Conservation (phyloP, 2,113 vertebrate genomes). For the Shinisaurus crocodilurus region DNA sequence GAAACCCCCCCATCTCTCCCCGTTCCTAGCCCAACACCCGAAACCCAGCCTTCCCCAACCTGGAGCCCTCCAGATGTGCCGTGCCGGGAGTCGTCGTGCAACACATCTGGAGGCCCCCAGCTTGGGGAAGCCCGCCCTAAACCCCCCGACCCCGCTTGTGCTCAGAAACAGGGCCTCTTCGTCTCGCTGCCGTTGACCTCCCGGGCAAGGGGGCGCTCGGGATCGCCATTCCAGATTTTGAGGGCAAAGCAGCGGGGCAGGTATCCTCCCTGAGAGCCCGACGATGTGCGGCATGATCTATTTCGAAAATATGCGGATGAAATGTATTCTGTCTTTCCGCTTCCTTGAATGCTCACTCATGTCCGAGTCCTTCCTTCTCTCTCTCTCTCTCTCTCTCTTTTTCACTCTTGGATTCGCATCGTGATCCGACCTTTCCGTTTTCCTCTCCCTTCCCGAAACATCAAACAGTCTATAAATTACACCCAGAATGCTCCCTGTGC, state of each 20-base stretch:
- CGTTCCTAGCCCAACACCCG: too few relatives aligned
- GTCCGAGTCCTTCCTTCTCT: constrained; percentile 71
- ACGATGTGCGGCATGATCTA: constrained; percentile 66
- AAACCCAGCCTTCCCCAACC: not conserved
- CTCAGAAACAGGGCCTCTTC: too few relatives aligned
- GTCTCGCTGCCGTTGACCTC: too few relatives aligned
- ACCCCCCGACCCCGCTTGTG: too few relatives aligned
- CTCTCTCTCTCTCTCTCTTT: constrained; percentile 53
- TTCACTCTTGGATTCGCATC: constrained; percentile 75
- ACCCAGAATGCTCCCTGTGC: constrained; percentile 76
- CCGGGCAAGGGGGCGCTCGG: not conserved
- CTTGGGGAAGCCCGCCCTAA: too few relatives aligned
- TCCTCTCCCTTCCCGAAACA: constrained; percentile 78
- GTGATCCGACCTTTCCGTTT: constrained; percentile 64
- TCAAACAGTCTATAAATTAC: constrained; percentile 84
- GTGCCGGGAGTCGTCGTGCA: too few relatives aligned
- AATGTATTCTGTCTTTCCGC: constrained; percentile 65
- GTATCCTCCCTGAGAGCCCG: constrained; percentile 48
- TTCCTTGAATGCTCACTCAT: constrained; percentile 71
- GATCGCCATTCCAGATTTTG: constrained; percentile 56
- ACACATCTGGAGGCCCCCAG: too few relatives aligned
- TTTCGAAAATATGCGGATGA: constrained; percentile 72
- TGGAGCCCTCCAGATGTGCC: not conserved
- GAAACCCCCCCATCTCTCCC: too few relatives aligned
- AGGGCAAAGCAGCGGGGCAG: not conserved